phyloP scores from a whole-genome alignment of 2,113 vertebrate genomes.

The Crotalus helleri region DNA sequence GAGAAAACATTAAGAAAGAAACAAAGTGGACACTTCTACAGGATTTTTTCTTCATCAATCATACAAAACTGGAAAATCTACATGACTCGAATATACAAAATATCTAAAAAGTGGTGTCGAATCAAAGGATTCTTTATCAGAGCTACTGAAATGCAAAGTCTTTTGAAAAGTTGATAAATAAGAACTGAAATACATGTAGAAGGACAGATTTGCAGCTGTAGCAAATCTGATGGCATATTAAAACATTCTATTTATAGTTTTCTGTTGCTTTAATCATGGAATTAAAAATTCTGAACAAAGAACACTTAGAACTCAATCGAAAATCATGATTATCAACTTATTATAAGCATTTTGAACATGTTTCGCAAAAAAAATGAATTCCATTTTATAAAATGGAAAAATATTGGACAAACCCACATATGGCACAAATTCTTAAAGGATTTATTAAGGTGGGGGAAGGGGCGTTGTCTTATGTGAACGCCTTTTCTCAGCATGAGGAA shows the following conservation, averaged over 20 bases:
- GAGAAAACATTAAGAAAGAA: neutral
- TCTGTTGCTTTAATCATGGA: conserved; percentile 37
- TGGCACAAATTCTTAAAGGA: neutral
- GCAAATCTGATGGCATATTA: conserved; percentile 42
- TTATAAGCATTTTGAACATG: neutral
- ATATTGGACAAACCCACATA: neutral
- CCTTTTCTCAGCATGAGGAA: no score
- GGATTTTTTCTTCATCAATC: conserved; percentile 2
- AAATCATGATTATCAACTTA: neutral
- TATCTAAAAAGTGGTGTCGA: conserved; percentile 62
- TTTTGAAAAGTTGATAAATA: conserved; percentile 36
- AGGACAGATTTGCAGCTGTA: conserved; percentile 27
- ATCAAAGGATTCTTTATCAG: conserved; percentile 62
- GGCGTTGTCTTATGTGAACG: no score
- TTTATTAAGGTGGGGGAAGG: neutral
- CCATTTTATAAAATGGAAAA: no score
- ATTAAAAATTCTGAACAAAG: conserved; percentile 46
- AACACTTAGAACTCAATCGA: neutral
- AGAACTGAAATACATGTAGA: conserved; percentile 33
- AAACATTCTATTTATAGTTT: conserved; percentile 21
- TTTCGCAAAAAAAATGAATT: neutral
- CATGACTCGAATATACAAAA: conserved; percentile 45
- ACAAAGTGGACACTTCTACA: neutral
- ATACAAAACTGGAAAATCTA: conserved; percentile 46
- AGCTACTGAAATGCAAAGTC: conserved; percentile 61